Evolutionary conservation across 2,888 invertebrate species (phyloP).

Genomic region (Neoscelio sp.): DNA sequence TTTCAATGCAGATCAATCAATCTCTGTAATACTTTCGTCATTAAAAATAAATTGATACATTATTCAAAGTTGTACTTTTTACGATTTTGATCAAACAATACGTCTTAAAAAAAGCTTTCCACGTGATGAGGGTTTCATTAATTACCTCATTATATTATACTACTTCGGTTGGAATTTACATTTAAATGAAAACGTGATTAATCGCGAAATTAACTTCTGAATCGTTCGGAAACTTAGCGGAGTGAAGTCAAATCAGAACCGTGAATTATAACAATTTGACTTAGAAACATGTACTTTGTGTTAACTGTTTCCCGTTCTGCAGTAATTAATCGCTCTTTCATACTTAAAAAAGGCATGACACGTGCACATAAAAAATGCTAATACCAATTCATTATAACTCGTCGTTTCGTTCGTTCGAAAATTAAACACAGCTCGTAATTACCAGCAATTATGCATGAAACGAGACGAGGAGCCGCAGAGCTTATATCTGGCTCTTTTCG

Average conservation of each 20-base stretch:
- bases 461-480: constrained; percentile 32
- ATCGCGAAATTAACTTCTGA: constrained; percentile 52
- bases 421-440: constrained; percentile 57
- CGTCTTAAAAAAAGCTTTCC: constrained; percentile 12
- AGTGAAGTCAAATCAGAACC: constrained; percentile 37
- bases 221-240: constrained; percentile 32
- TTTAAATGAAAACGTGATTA: constrained; percentile 46
- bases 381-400: constrained; percentile 59
- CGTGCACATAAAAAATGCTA: constrained; percentile 51
- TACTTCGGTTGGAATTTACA: constrained; percentile 44
- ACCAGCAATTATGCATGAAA: constrained; percentile 55
- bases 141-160: constrained; percentile 46
- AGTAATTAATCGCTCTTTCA: constrained; percentile 40
- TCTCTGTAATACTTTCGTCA: constrained; percentile 13
- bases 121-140: constrained; percentile 42
- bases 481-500: constrained; percentile 44
- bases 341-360: constrained; percentile 42
- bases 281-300: constrained; percentile 36
- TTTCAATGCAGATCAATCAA: constrained; percentile 45
- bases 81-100: background rate
- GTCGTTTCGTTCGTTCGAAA: constrained; percentile 49
- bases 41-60: constrained; percentile 48
- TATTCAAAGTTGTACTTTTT: constrained; percentile 40
- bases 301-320: constrained; percentile 19
- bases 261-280: constrained; percentile 46